Percentiles rank a stretch among this genome's conserved stretches.
phyloP scores from a whole-genome alignment of 2,113 vertebrate species.

The Pseudorectes ferrugineus region DNA sequence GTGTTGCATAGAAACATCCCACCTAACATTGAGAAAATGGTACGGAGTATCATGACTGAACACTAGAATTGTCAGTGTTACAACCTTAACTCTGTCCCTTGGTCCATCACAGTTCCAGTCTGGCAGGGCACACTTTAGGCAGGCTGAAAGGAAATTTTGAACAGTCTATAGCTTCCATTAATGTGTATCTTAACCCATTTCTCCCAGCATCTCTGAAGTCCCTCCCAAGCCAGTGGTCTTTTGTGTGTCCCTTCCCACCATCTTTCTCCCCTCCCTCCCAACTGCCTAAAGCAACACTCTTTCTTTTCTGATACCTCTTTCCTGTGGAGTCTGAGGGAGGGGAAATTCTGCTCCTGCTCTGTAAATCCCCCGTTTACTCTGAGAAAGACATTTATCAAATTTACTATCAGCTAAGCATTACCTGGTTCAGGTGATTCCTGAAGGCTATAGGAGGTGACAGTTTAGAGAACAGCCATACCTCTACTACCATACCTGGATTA shows the following conservation, averaged over 20 bases:
- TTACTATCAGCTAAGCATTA: neutral
- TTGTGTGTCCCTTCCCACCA: neutral
- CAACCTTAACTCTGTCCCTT: neutral
- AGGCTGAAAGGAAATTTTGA: neutral
- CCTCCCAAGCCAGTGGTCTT: neutral
- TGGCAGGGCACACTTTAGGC: neutral
- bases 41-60: neutral
- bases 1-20: neutral
- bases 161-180: neutral
- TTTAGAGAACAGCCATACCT: neutral
- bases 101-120: neutral
- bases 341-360: neutral
- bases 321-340: neutral
- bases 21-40: neutral
- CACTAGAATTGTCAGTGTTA: neutral
- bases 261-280: neutral
- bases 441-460: neutral
- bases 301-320: neutral
- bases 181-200: neutral
- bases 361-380: neutral
- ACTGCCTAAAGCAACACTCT: neutral
- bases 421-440: neutral
- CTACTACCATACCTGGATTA: neutral
- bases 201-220: neutral
- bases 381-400: neutral